Evolutionary conservation across 92 coral and sea anemone species (phyloP).

Genomic region (Meandrina meandrites): DNA sequence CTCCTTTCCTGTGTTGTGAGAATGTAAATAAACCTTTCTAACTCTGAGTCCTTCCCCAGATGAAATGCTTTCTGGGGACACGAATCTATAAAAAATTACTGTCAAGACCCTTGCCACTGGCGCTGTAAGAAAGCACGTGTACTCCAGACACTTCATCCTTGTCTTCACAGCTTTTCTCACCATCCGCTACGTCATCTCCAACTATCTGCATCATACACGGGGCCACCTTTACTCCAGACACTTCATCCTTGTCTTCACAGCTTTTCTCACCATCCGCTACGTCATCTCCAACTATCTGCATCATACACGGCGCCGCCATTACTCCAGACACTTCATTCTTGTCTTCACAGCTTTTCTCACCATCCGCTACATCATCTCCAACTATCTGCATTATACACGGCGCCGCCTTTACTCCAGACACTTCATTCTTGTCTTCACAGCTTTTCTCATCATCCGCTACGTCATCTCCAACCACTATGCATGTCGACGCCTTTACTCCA

Average conservation of each 20-base stretch:
- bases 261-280: too few species aligned
- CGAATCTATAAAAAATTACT: constrained; percentile 42
- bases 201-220: too few species aligned
- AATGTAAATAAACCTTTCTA: constrained; percentile 28
- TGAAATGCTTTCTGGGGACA: constrained; percentile 40
- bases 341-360: too few species aligned
- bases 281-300: too few species aligned
- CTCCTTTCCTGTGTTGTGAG: constrained; percentile 50
- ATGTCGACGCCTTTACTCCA: constrained; percentile 19
- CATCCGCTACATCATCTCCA: too few species aligned
- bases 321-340: neutral
- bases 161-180: neutral
- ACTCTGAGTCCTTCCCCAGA: constrained; percentile 44
- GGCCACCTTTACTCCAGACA: too few species aligned
- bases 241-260: too few species aligned
- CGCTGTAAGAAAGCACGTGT: neutral
- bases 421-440: constrained; percentile 1
- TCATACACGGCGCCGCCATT: too few species aligned
- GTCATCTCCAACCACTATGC: constrained; percentile 16
- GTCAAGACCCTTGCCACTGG: constrained; percentile 18
- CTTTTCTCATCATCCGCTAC: neutral
- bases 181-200: constrained; percentile 18
- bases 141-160: too few species aligned
- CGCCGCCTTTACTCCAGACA: constrained; percentile 7
- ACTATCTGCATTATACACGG: constrained; percentile 1